Conservation (phyloP, 2,113 vertebrate genomes). For the Phylloscopus trochilus region DNA sequence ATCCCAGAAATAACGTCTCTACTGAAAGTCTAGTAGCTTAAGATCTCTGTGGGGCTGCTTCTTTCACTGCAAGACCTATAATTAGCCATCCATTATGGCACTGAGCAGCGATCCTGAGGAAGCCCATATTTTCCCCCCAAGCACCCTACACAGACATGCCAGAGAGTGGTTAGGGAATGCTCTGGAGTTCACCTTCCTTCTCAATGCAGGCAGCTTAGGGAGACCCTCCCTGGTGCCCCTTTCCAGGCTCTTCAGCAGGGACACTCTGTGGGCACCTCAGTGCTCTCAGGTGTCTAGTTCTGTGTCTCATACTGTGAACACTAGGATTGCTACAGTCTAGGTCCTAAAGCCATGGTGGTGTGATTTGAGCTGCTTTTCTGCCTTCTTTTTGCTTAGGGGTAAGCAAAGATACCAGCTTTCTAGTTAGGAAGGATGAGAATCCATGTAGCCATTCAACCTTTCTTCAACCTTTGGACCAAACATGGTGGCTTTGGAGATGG, state of each 20-base stretch:
- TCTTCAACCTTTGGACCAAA: background rate
- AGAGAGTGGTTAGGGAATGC: background rate
- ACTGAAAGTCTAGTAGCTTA: slow-evolving; percentile 15
- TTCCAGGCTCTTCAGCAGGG: background rate
- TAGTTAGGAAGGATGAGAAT: background rate
- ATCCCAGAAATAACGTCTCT: slow-evolving; percentile 9
- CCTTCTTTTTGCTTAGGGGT: background rate
- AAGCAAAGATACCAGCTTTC: background rate
- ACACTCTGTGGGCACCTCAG: accelerated
- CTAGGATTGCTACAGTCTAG: accelerated
- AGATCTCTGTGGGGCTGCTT: slow-evolving; percentile 18
- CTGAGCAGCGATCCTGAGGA: background rate
- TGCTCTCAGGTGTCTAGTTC: background rate
- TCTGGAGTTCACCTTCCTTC: background rate
- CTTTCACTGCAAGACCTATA: slow-evolving; percentile 38
- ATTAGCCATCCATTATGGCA: slow-evolving; percentile 40
- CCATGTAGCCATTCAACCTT: background rate
- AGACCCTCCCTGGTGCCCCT: background rate
- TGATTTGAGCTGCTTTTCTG: background rate
- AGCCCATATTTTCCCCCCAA: background rate
- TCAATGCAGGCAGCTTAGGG: background rate
- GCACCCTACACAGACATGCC: background rate
- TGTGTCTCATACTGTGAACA: background rate
- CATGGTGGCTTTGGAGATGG: background rate
- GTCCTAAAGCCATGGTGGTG: background rate